phyloP scores from a whole-genome alignment of 1,140 invertebrate genomes.

The Zaprionus tsacasi region DNA sequence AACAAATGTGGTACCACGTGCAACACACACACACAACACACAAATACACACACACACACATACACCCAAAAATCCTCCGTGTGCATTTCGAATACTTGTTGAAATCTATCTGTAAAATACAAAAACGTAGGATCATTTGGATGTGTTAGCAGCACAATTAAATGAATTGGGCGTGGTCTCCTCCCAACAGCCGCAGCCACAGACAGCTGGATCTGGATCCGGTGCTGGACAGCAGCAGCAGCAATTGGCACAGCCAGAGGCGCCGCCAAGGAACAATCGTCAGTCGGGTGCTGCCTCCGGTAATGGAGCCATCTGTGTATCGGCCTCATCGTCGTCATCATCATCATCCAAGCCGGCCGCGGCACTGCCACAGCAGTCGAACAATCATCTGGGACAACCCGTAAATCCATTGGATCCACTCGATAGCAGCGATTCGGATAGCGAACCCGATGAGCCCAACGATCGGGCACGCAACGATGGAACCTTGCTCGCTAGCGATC shows the following conservation, averaged over 20 bases:
- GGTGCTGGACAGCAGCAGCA: slow-evolving; percentile 68
- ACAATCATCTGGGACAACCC: slow-evolving; percentile 79
- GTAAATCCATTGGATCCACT: slow-evolving; percentile 86
- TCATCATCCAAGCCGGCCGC: slow-evolving; percentile 73
- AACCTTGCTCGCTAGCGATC: slow-evolving; percentile 97
- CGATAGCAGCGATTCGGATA: slow-evolving; percentile 88
- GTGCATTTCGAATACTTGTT: slow-evolving; percentile 44
- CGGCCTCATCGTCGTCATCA: slow-evolving; percentile 23
- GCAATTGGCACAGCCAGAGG: slow-evolving; percentile 85
- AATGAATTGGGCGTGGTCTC: slow-evolving; percentile 94
- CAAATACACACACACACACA: slow-evolving; percentile 22
- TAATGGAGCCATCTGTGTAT: slow-evolving; percentile 49
- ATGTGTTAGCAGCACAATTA: slow-evolving; percentile 95
- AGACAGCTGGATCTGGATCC: slow-evolving; percentile 58
- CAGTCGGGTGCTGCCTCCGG: slow-evolving; percentile 76
- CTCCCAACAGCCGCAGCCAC: slow-evolving; percentile 84
- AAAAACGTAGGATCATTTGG: slow-evolving; percentile 90
- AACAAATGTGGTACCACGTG: slow-evolving; percentile 69
- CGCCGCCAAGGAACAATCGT: slow-evolving; percentile 85
- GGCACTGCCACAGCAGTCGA: slow-evolving; percentile 65
- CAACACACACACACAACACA: slow-evolving; percentile 52
- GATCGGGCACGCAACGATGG: slow-evolving; percentile 93
- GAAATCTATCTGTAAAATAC: slow-evolving; percentile 68
- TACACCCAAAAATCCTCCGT: slow-evolving; percentile 64
- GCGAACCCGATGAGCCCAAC: slow-evolving; percentile 88